Percentiles rank a stretch among this genome's conserved stretches.
Conservation (phyloP, 2,797 vertebrate species). For the Enteromius trimaculatus region DNA sequence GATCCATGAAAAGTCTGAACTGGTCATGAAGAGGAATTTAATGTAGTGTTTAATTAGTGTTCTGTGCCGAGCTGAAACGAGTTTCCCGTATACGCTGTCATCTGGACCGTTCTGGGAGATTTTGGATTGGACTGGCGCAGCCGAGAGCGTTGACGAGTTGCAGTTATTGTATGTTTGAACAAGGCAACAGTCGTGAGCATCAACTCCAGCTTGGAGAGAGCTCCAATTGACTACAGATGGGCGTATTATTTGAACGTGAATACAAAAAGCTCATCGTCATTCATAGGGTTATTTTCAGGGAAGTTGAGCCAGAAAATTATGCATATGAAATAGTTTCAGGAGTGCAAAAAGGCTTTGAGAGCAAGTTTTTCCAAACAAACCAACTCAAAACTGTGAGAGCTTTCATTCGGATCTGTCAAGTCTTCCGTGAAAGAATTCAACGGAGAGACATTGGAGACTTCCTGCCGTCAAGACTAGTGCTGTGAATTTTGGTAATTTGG, state of each 20-base stretch:
- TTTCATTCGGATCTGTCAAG: not conserved
- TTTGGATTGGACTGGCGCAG: conserved; percentile 27
- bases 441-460: not conserved
- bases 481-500: not conserved
- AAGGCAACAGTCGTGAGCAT: conserved; percentile 36
- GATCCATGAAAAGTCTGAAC: conserved; percentile 80
- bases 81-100: conserved; percentile 60
- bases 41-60: conserved; percentile 83
- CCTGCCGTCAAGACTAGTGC: not conserved
- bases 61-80: conserved; percentile 68
- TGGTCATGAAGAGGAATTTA: conserved; percentile 81
- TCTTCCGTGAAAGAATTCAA: not conserved
- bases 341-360: conserved; percentile 5
- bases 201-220: conserved; percentile 11
- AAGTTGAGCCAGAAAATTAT: not conserved
- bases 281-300: conserved; percentile 24
- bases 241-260: conserved; percentile 12
- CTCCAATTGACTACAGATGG: conserved; percentile 39
- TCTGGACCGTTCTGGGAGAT: conserved; percentile 54
- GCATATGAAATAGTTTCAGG: not conserved
- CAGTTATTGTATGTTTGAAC: conserved; percentile 33
- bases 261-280: conserved; percentile 25
- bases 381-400: not conserved
- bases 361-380: conserved; percentile 3
- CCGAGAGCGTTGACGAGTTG: conserved; percentile 22